A percentile compares a stretch with the other conserved stretches of the same genome.
These are phyloP conservation scores for Patella ulyssiponensis DNA, from an alignment of 2,888 invertebrate species.

Conservation along the genomic window DNA sequence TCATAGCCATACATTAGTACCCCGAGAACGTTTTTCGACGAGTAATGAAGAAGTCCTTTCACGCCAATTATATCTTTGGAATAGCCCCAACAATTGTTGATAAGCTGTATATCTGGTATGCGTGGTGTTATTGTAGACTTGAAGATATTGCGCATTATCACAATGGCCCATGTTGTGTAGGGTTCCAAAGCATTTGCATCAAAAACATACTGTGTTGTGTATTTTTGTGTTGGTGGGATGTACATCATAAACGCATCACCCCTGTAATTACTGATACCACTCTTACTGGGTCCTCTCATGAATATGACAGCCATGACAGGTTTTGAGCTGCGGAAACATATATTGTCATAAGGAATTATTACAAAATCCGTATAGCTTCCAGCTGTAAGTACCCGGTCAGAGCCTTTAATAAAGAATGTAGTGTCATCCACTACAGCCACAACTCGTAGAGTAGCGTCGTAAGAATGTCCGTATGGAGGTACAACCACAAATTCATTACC, in stretches of 20 bases:
- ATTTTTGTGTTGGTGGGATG: neutral
- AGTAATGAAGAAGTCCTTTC: neutral
- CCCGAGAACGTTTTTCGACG: neutral
- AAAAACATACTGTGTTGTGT: neutral
- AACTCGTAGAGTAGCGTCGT: neutral
- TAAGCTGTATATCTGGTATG: neutral
- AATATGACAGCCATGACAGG: neutral
- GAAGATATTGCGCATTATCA: neutral
- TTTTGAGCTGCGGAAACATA: neutral
- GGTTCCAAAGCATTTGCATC: neutral
- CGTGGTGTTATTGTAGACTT: neutral
- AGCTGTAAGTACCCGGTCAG: neutral
- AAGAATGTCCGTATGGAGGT: neutral
- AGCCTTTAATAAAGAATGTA: neutral
- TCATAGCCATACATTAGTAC: neutral
- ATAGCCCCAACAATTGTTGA: neutral
- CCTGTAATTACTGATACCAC: neutral
- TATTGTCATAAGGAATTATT: neutral
- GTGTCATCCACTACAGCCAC: neutral
- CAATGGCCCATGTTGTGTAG: neutral
- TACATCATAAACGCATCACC: neutral
- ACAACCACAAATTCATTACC: neutral
- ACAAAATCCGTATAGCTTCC: neutral
- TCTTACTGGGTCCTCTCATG: neutral
- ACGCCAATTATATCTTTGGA: neutral